These are phyloP conservation scores for Ochlodes sylvanus DNA, from an alignment of 2,888 invertebrate genomes.

Conservation along the genomic window DNA sequence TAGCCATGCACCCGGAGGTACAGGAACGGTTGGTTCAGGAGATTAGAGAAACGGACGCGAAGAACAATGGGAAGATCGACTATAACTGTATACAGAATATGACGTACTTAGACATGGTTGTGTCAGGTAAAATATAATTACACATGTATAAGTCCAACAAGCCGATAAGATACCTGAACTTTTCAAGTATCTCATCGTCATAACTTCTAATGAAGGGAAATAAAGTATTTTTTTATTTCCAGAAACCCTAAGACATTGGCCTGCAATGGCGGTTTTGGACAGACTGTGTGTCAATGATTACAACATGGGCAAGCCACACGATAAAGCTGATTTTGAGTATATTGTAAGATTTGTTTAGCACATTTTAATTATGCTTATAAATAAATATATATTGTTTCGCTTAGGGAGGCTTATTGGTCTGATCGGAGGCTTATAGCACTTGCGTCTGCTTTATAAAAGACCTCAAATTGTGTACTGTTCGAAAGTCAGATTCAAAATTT, in stretches of 20 bases:
- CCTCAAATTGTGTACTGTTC: no score
- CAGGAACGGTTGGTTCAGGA: constrained; percentile 79
- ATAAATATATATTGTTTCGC: no score
- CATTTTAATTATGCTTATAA: no score
- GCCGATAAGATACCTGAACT: no score
- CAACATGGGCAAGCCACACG: constrained; percentile 64
- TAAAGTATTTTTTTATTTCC: constrained; percentile 21
- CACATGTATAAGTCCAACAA: no score
- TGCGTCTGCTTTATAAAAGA: no score
- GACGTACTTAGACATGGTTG: constrained; percentile 84
- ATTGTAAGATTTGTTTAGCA: constrained; percentile 55
- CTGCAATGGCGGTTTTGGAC: constrained; percentile 68
- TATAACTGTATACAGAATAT: constrained; percentile 75
- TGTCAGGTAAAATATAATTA: constrained; percentile 61
- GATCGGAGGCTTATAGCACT: no score
- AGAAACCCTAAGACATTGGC: constrained; percentile 78
- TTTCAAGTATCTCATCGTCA: no score
- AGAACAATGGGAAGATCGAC: constrained; percentile 59
- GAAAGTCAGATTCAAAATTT: no score
- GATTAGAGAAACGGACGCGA: constrained; percentile 66
- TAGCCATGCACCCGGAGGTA: constrained; percentile 80
- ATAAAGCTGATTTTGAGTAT: constrained; percentile 55
- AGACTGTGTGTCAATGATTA: constrained; percentile 80
- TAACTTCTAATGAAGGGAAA: no score
- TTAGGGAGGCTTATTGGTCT: no score